Evolutionary conservation across 2,113 vertebrate genomes (phyloP).

Genomic region (Gymnorhina tibicen): DNA sequence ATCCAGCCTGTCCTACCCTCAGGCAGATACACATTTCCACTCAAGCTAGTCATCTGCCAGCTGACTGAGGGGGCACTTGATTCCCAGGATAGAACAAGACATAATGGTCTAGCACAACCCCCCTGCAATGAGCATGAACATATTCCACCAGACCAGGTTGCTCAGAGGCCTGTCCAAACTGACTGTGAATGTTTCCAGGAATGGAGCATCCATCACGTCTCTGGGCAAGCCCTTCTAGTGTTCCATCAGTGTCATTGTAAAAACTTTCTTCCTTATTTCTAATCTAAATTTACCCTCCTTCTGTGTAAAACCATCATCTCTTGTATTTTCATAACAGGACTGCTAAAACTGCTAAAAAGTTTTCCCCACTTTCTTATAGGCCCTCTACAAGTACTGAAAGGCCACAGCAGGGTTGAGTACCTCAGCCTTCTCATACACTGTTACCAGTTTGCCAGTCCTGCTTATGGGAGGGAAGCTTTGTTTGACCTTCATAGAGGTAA

Average conservation of each 20-base stretch:
- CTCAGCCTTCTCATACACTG: background rate
- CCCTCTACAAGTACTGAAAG: background rate
- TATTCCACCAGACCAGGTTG: background rate
- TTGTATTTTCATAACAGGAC: background rate
- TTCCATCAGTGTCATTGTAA: background rate
- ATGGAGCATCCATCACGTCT: background rate
- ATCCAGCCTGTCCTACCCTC: background rate
- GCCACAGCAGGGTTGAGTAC: background rate
- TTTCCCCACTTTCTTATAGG: background rate
- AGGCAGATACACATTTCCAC: background rate
- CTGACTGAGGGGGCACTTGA: background rate
- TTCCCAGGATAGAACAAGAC: background rate
- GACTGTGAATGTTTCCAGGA: background rate
- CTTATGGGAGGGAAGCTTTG: background rate
- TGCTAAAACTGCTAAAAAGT: background rate
- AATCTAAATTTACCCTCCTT: background rate
- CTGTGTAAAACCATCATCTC: background rate
- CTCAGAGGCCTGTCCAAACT: background rate
- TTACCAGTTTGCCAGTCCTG: background rate
- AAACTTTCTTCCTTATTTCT: background rate
- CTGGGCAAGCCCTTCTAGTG: background rate
- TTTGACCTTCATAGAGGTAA: background rate
- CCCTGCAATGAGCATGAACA: fast-evolving
- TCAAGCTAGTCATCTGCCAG: background rate
- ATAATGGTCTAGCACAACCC: background rate